Evolutionary conservation across 2,888 invertebrate species (phyloP).

Genomic region (Ormyrus labotus): DNA sequence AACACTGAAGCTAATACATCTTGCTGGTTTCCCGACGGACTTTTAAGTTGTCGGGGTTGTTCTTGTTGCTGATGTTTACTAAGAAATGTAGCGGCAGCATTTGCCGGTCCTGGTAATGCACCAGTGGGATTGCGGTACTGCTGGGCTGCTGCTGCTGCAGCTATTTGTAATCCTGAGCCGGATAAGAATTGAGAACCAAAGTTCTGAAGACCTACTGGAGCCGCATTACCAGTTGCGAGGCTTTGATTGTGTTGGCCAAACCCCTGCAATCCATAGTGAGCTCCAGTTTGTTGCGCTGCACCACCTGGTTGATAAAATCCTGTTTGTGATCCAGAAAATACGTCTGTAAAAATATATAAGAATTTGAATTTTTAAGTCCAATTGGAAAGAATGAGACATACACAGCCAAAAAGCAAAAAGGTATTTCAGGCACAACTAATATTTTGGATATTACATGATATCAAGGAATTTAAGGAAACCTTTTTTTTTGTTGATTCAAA

Average conservation of each 20-base stretch:
- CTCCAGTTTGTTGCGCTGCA: conserved; percentile 74
- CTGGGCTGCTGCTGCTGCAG: conserved; percentile 80
- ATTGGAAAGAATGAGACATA: too few relatives aligned
- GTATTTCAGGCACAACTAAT: neutral
- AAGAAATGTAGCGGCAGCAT: conserved; percentile 71
- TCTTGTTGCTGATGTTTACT: conserved; percentile 74
- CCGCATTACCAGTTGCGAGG: conserved; percentile 73
- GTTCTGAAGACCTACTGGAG: conserved; percentile 77
- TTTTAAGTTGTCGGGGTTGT: conserved; percentile 73
- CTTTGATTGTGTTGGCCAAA: conserved; percentile 75
- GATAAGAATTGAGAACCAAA: conserved; percentile 79
- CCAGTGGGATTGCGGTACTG: conserved; percentile 81
- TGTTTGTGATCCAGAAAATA: conserved; percentile 74
- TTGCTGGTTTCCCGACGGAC: conserved; percentile 74
- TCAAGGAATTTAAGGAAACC: too few relatives aligned
- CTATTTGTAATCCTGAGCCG: conserved; percentile 81
- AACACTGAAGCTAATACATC: conserved; percentile 79
- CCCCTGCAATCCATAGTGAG: conserved; percentile 75
- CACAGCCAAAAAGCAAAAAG: neutral
- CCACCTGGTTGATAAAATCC: conserved; percentile 74
- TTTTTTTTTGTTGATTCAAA: neutral
- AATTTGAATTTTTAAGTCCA: neutral
- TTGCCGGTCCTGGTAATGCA: conserved; percentile 71
- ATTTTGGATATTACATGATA: too few relatives aligned
- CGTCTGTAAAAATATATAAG: conserved; percentile 61